Base-by-base conservation (phyloP, 2,888 invertebrate species). In the Galerucella nymphaeae region DNA sequence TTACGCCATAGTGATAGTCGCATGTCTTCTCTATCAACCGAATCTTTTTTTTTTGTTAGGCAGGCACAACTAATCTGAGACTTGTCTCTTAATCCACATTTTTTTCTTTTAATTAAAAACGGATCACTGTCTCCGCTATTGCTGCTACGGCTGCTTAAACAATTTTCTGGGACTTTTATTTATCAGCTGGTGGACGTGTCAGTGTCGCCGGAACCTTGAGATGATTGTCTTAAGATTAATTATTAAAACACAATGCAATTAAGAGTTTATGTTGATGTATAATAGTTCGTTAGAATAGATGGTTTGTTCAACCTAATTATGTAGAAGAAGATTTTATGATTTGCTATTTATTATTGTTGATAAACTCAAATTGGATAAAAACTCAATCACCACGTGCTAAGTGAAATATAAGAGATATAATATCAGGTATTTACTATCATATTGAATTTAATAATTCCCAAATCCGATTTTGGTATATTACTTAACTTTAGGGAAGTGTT, bases 51-150 rank as follows among this genome's bases (percentile, higher is more conserved):
- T 62, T 9, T 67, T 76, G 41, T 53, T 73, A 64, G 65, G 69
- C 72, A 69, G 72, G 55, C 73, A 62, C 53, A 57, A 59, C 72
- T 77, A 76, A 77, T 77, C 77, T 71, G 71, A 66, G 76, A 74
- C 78, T 77, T 75, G 75, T 78, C 76, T 72, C 73, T 72, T 42
- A 74, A 76, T 73, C 69, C 58, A 58, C 59, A 61, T 66, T 64
- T 73, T 77, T 77, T 78, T 76, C 75, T 77, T 79, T 76, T 77
- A 80, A 80, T 80, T 78, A 80, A 80, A 80, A 77, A 70, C 77
- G 79, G 80, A 81, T 81, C 79, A 80, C 72, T 78, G 79, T 78
- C 77, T 70, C 72, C 70, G 70, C 75, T 73, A 76, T 80, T 76
- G 76, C 75, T 73, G 79, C 77, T 77, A 77, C 80, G 78, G 73